A percentile compares a stretch with the other conserved stretches of the same genome.
Conservation (phyloP, 2,888 invertebrate species). For the Acanthoscelides obtectus region DNA sequence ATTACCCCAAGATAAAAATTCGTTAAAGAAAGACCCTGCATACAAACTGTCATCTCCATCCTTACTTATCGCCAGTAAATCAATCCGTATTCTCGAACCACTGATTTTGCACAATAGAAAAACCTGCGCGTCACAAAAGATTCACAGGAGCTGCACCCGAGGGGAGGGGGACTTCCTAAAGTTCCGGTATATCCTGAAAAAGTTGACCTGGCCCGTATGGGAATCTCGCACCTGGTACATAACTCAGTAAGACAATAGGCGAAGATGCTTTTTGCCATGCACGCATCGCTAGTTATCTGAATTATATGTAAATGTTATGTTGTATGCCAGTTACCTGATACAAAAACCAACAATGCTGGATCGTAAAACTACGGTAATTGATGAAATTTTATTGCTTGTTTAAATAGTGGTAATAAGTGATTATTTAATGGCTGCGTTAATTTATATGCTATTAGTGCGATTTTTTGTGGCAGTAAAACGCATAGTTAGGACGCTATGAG, state of each 20-base stretch:
- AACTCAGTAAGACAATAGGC: not conserved
- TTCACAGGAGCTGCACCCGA: not conserved
- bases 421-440: not conserved
- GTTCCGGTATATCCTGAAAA: not conserved
- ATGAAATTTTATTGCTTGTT: not conserved
- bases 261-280: not conserved
- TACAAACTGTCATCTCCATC: not conserved
- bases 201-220: not conserved
- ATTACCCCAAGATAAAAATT: no score
- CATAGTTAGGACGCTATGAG: not conserved
- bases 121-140: not conserved
- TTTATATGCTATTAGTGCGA: not conserved
- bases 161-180: not conserved
- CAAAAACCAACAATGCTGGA: not conserved
- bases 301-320: not conserved
- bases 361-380: not conserved
- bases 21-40: not conserved
- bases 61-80: not conserved
- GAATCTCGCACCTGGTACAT: not conserved
- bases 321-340: not conserved
- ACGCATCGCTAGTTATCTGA: not conserved
- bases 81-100: not conserved
- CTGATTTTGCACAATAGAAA: not conserved
- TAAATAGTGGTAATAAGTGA: not conserved
- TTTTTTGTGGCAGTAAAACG: not conserved